A percentile compares a stretch with the other conserved stretches of the same genome.
Evolutionary conservation across 2,797 vertebrate genomes (phyloP).

Genomic region (Falco berigora): DNA sequence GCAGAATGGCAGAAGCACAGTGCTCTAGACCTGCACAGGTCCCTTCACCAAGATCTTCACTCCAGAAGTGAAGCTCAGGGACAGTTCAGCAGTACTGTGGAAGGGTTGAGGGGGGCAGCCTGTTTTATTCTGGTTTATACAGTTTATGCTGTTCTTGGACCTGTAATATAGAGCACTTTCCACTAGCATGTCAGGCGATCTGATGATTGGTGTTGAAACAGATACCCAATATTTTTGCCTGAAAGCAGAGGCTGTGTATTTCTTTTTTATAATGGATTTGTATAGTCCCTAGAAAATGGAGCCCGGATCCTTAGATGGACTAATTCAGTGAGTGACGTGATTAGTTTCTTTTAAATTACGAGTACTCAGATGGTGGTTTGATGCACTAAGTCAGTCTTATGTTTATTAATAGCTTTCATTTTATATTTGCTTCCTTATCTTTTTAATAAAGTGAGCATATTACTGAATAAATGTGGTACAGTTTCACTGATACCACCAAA

Average conservation of each 20-base stretch:
- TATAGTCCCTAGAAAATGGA: not conserved
- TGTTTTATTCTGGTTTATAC: not conserved
- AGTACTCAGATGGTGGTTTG: not conserved
- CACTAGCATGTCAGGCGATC: not conserved
- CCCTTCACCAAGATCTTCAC: not conserved
- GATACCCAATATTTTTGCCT: not conserved
- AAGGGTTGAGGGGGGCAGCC: not conserved
- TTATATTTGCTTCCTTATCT: conserved; percentile 53
- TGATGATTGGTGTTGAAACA: not conserved
- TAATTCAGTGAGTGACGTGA: not conserved
- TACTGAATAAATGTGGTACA: not conserved
- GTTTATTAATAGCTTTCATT: conserved; percentile 53
- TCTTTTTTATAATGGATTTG: not conserved
- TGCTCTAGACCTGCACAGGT: not conserved
- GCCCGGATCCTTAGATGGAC: not conserved
- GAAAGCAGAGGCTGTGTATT: not conserved
- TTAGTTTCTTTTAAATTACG: conserved; percentile 5
- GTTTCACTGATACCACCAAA: conserved; percentile 5
- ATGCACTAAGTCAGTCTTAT: not conserved
- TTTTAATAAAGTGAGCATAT: conserved; percentile 54
- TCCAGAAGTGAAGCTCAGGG: not conserved
- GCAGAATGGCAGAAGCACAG: not conserved
- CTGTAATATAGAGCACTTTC: not conserved
- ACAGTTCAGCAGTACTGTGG: not conserved
- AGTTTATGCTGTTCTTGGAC: not conserved